Evolutionary conservation across 2,797 vertebrate species (phyloP).

Genomic region (Enteromius unitaeniatus): DNA sequence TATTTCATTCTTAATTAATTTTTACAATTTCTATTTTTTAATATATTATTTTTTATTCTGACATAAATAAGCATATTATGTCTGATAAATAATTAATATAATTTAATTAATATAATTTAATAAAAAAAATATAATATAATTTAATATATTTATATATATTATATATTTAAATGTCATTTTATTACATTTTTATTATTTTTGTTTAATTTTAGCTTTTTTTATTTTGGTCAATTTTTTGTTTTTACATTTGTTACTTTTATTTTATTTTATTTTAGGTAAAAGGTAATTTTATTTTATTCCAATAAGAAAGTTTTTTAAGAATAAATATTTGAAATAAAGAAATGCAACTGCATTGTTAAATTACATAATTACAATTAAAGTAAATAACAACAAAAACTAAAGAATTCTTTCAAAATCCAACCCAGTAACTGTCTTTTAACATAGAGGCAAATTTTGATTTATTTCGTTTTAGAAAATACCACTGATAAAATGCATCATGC

Average conservation of each 20-base stretch:
- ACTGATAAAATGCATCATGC: background rate
- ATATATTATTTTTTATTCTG: too few relatives aligned
- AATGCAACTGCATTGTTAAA: background rate
- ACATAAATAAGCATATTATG: background rate
- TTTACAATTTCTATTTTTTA: too few relatives aligned
- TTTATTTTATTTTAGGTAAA: too few relatives aligned
- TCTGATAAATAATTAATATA: background rate
- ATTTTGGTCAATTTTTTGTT: background rate
- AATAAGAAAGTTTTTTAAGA: background rate
- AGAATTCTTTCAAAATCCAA: background rate
- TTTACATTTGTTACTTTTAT: too few relatives aligned
- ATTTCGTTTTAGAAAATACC: background rate
- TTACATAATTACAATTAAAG: background rate
- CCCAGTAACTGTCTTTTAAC: background rate
- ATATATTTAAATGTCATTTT: too few relatives aligned
- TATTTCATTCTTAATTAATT: background rate
- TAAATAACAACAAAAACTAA: background rate
- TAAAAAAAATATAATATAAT: too few relatives aligned
- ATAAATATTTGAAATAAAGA: background rate
- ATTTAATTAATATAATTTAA: too few relatives aligned
- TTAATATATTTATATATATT: too few relatives aligned
- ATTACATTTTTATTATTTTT: too few relatives aligned
- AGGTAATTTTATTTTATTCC: background rate
- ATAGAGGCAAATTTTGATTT: too few relatives aligned
- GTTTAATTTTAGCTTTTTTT: too few relatives aligned